Evolutionary conservation across 1,140 invertebrate species (phyloP).

Genomic region (Zaprionus camerounensis): DNA sequence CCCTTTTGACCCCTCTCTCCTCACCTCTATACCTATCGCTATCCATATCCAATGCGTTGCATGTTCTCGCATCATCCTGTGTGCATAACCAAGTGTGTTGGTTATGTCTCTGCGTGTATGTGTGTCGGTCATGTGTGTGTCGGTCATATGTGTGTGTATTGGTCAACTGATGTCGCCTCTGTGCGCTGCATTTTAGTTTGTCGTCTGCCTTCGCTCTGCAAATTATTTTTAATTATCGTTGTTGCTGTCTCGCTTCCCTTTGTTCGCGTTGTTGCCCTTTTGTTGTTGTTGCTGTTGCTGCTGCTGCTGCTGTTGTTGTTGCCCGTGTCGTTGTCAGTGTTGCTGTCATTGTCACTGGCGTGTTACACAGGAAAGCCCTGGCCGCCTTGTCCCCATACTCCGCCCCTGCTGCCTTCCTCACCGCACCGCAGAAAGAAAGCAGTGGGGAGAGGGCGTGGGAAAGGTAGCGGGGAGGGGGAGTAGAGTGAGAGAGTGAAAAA

Average conservation of each 20-base stretch:
- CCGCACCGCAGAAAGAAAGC: constrained; percentile 5
- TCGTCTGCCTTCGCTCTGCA: constrained; percentile 43
- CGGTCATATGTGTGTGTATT: constrained; percentile 14
- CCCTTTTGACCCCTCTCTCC: constrained; percentile 13
- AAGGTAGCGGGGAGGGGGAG: neutral
- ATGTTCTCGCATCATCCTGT: constrained; percentile 51
- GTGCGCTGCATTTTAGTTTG: constrained; percentile 44
- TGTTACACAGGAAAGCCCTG: constrained; percentile 43
- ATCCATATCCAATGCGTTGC: constrained; percentile 51
- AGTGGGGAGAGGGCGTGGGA: neutral
- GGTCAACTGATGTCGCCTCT: constrained; percentile 29
- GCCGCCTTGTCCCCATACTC: neutral
- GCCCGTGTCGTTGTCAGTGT: constrained; percentile 44
- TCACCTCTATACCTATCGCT: neutral
- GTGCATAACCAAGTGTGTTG: constrained; percentile 33
- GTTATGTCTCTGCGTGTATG: constrained; percentile 23
- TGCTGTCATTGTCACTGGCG: constrained; percentile 65
- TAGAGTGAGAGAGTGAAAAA: neutral
- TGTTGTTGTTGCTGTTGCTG: constrained; percentile 26
- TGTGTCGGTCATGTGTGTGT: constrained; percentile 11
- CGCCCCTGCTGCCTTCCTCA: neutral
- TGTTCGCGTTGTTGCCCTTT: neutral
- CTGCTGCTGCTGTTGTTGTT: constrained; percentile 41
- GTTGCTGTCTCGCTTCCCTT: constrained; percentile 52
- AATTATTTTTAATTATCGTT: constrained; percentile 80